Evolutionary conservation across 2,113 vertebrate genomes (phyloP).

Genomic region (Lontra canadensis): DNA sequence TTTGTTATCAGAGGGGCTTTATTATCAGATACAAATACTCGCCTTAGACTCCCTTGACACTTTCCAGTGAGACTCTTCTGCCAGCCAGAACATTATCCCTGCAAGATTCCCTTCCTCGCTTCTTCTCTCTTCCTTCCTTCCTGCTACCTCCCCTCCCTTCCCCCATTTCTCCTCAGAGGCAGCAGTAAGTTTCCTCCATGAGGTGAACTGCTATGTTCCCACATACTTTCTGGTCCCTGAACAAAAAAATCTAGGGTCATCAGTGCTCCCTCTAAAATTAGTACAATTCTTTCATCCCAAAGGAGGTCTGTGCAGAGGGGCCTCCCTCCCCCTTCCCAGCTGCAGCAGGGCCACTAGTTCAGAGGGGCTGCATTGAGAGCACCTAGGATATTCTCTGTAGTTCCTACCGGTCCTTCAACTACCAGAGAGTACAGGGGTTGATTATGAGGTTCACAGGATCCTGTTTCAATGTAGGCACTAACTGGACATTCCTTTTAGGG

Average conservation of each 20-base stretch:
- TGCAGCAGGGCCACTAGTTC: not conserved
- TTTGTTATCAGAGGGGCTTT: not conserved
- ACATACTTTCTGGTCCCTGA: not conserved
- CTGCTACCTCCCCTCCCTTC: too few relatives aligned
- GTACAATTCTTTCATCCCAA: not conserved
- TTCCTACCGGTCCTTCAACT: not conserved
- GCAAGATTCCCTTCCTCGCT: fast-evolving
- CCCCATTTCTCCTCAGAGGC: not conserved
- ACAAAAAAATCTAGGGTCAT: not conserved
- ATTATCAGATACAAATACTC: not conserved
- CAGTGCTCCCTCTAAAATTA: not conserved
- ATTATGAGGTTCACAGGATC: not conserved
- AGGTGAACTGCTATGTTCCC: not conserved
- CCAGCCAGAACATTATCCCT: not conserved
- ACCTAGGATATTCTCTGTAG: not conserved
- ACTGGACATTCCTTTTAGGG: not conserved
- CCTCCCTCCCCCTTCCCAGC: fast-evolving
- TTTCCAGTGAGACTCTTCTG: not conserved
- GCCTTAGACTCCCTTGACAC: not conserved
- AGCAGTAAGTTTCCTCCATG: not conserved
- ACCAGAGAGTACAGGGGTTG: not conserved
- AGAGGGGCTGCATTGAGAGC: too few relatives aligned
- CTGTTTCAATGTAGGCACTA: not conserved
- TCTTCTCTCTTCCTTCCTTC: not conserved
- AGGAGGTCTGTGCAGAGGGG: not conserved